Percentiles rank a stretch among this genome's conserved stretches.
Evolutionary conservation across 2,797 vertebrate species (phyloP).

Genomic region (Remorina albescens): DNA sequence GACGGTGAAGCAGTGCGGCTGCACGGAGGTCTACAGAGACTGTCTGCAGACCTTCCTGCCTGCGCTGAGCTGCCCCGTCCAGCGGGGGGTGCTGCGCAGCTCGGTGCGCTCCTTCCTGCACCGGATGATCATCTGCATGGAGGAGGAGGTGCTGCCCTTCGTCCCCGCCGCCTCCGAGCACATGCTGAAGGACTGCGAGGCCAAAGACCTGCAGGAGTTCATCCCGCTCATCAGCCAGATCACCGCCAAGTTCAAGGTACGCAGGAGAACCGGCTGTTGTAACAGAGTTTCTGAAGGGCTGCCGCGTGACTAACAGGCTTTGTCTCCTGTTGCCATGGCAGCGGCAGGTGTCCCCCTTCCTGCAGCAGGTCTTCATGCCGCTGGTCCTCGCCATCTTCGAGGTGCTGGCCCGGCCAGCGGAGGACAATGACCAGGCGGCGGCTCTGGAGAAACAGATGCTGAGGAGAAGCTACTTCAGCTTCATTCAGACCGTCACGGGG

Average conservation of each 20-base stretch:
- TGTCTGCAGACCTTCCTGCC: constrained; percentile 96
- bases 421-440: constrained; percentile 97
- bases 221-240: constrained; percentile 99
- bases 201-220: constrained; percentile 98
- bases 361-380: constrained; percentile 99
- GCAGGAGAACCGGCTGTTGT: neutral
- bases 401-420: constrained; percentile 92
- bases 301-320: neutral
- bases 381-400: constrained; percentile 96
- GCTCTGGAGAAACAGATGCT: constrained; percentile 98
- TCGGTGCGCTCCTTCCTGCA: constrained; percentile 97
- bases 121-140: constrained; percentile 98
- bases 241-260: constrained; percentile 98
- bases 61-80: constrained; percentile 94
- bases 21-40: constrained; percentile 95
- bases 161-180: constrained; percentile 95
- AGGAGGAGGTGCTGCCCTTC: constrained; percentile 98
- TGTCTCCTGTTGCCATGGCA: constrained; percentile 60
- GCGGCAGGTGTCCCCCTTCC: constrained; percentile 96
- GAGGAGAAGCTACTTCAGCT: constrained; percentile 95
- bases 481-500: constrained; percentile 93
- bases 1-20: constrained; percentile 97
- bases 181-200: constrained; percentile 99
- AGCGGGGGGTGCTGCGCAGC: constrained; percentile 91
- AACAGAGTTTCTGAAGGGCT: too few relatives aligned